These are phyloP conservation scores for Aviceda subcristata DNA, from an alignment of 2,113 vertebrate species.

Conservation along the genomic window DNA sequence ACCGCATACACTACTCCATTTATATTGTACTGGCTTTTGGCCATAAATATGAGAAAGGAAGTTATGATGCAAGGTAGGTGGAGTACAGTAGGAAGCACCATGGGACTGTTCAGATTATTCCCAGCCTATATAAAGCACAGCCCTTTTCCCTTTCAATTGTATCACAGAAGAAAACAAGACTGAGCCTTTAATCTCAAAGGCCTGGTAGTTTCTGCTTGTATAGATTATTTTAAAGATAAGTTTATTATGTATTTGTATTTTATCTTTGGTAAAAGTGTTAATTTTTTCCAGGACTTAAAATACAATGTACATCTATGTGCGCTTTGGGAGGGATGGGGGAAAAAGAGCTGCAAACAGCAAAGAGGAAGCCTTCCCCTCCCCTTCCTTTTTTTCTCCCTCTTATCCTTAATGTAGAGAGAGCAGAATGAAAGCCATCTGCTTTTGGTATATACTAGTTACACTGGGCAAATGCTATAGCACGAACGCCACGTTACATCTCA, in stretches of 20 bases:
- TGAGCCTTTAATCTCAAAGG: not conserved
- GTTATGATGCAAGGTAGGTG: conserved; percentile 56
- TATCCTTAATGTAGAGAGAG: not conserved
- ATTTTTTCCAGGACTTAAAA: not conserved
- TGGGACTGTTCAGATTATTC: conserved; percentile 28
- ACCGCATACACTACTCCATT: not conserved
- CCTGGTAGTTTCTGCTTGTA: not conserved
- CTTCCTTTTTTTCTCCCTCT: not conserved
- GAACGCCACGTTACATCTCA: not conserved
- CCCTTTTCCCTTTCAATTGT: conserved; percentile 44
- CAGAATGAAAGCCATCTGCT: conserved; percentile 18
- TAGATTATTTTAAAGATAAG: not conserved
- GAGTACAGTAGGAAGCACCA: conserved; percentile 43
- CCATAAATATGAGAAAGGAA: conserved; percentile 41
- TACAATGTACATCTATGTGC: fast-evolving
- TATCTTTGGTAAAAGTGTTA: not conserved
- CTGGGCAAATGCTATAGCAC: not conserved
- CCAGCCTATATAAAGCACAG: conserved; percentile 6
- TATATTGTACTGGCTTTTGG: conserved; percentile 45
- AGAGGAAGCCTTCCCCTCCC: not conserved
- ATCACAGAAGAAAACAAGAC: not conserved
- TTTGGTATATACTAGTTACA: not conserved
- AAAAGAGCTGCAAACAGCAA: not conserved
- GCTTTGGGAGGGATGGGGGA: not conserved
- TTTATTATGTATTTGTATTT: not conserved